These are phyloP conservation scores for Euura saliciscinereae DNA, from an alignment of 1,140 invertebrate species.

Conservation along the genomic window DNA sequence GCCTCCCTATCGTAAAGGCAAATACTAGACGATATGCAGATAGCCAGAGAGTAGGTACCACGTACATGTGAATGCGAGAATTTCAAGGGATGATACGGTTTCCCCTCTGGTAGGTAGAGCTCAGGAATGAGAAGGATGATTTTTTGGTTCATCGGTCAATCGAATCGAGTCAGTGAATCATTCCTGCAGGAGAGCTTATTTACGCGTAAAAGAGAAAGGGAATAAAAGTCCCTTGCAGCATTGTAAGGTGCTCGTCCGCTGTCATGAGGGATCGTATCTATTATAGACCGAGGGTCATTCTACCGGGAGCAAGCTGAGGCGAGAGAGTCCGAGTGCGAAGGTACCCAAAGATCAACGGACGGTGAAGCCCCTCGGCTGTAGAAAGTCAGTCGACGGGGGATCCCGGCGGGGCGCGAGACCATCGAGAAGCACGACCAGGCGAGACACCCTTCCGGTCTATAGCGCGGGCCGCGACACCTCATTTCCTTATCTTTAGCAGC, in stretches of 20 bases:
- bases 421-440: background rate
- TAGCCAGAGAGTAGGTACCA: background rate
- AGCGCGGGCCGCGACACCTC: slow-evolving; percentile 51
- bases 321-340: slow-evolving; percentile 55
- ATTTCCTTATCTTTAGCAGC: slow-evolving; percentile 63
- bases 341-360: slow-evolving; percentile 47
- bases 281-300: slow-evolving; percentile 1
- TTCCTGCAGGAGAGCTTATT: no score
- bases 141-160: no score
- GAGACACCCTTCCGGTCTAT: slow-evolving; percentile 7
- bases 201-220: no score
- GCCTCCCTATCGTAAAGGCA: background rate
- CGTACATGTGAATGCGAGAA: background rate
- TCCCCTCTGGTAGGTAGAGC: no score
- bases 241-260: background rate
- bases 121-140: no score
- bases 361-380: slow-evolving; percentile 19
- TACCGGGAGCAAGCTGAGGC: slow-evolving; percentile 30
- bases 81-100: background rate
- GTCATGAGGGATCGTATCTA: slow-evolving; percentile 1
- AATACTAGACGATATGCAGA: background rate
- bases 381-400: background rate
- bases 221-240: background rate
- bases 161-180: no score
- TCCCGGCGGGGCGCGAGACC: slow-evolving; percentile 5